Base-by-base conservation (phyloP, 1,140 invertebrate genomes). In the Helicoverpa armigera region DNA sequence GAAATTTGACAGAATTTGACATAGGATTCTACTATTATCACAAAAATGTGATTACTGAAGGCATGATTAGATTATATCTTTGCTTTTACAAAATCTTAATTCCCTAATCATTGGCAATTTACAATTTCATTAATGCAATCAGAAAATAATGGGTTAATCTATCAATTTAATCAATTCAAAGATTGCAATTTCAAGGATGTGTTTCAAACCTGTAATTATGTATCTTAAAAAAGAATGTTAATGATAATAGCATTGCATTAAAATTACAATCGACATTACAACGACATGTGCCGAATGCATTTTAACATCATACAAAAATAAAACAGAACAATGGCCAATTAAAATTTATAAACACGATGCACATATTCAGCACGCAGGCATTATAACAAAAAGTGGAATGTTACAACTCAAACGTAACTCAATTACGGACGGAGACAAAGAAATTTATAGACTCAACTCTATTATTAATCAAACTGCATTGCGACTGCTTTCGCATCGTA, bases 381-480 rank as follows among this genome's bases (percentile, higher is more conserved):
- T 61, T 23, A 43, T 58, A 14, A 61, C 14, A 50, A 75, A 61
- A 61, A 51, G 61, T 23, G 7, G 31, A n/a, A 56, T 35, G 23
- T 75, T 63, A 63, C 56, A 61, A 43, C 56, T 61, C 35, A 18
- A 50, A 61, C 16, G 35, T 75, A 61, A 75, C 73, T 50, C 58
- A 61, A 75, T 75, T 61, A 75, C 58, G 73, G 16, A 18, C 14
- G n/a, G 35, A 60, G 73, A 75, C 73, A 76, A 77, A 77, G 75
- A 75, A 75, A 75, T 61, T 58, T 60, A 75, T 60, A 43, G 54
- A 67, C 48, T 77, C 60, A 7, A 89, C 86, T 91, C 86, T 83
- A 91, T 90, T 92, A 94, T 93, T 92, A 91, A 92, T 90, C 89
- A 93, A 94, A 92, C 93, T 92, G 91, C 92, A 94, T 84, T 94